A percentile compares a stretch with the other conserved stretches of the same genome.
These are phyloP conservation scores for Drosophila prosaltans DNA, from an alignment of 1,140 invertebrate species.

Conservation along the genomic window DNA sequence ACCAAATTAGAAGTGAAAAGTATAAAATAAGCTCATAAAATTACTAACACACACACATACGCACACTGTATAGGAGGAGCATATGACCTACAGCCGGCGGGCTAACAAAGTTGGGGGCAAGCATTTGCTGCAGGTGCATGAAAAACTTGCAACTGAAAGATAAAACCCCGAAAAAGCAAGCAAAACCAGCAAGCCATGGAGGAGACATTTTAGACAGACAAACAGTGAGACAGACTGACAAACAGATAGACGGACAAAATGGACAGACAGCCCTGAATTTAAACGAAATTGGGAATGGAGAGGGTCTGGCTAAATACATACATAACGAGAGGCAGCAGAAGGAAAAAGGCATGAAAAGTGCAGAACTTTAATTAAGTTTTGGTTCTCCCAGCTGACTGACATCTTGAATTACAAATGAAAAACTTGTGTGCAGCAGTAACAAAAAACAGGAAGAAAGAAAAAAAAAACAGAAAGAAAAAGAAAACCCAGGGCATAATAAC, in stretches of 20 bases:
- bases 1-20: constrained; percentile 70
- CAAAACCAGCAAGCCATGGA: background rate
- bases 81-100: constrained; percentile 26
- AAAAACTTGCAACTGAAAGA: constrained; percentile 59
- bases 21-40: constrained; percentile 79
- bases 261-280: constrained; percentile 51
- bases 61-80: too few species aligned
- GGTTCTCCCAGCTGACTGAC: constrained; percentile 80
- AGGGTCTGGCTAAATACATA: constrained; percentile 61
- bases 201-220: constrained; percentile 10
- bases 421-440: constrained; percentile 71
- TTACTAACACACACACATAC: constrained; percentile 39
- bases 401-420: constrained; percentile 82
- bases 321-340: constrained; percentile 38
- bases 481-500: constrained; percentile 73
- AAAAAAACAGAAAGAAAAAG: constrained; percentile 33
- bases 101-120: constrained; percentile 59
- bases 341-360: constrained; percentile 53
- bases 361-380: constrained; percentile 82
- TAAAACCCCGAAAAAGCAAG: constrained; percentile 32
- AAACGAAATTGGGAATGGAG: constrained; percentile 36
- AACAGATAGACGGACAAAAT: constrained; percentile 3
- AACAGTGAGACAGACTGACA: constrained; percentile 13
- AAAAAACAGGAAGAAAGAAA: constrained; percentile 45
- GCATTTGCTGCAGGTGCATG: constrained; percentile 66